These are phyloP conservation scores for Orthosia cruda DNA, from an alignment of 2,888 invertebrate species.

Conservation along the genomic window DNA sequence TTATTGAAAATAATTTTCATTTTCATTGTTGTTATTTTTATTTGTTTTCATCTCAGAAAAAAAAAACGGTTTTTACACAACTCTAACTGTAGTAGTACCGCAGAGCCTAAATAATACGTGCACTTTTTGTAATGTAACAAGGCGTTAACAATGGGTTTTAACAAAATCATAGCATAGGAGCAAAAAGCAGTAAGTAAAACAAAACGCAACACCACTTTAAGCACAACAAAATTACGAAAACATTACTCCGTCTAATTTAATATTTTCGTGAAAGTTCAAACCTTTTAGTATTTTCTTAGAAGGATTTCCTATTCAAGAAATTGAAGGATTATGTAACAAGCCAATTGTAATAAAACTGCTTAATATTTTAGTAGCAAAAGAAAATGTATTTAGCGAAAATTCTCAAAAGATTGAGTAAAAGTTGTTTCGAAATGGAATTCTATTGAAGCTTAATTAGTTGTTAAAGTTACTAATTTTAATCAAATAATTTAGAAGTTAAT, in stretches of 20 bases:
- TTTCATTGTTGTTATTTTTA: too few relatives aligned
- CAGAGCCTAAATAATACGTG: neutral
- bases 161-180: neutral
- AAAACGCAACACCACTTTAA: slow-evolving; percentile 10
- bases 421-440: slow-evolving; percentile 50
- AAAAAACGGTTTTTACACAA: too few relatives aligned
- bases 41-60: too few relatives aligned
- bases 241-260: slow-evolving; percentile 26
- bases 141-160: neutral
- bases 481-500: slow-evolving; percentile 42
- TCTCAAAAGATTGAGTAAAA: slow-evolving; percentile 22
- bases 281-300: slow-evolving; percentile 56
- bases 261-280: slow-evolving; percentile 56
- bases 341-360: slow-evolving; percentile 51
- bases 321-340: slow-evolving; percentile 56
- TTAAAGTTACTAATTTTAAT: slow-evolving; percentile 46
- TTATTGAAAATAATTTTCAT: too few relatives aligned
- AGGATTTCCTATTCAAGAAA: slow-evolving; percentile 62
- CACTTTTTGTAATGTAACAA: neutral
- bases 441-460: slow-evolving; percentile 41
- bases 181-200: neutral
- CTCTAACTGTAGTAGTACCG: too few relatives aligned
- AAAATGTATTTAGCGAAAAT: slow-evolving; percentile 36
- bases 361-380: slow-evolving; percentile 44
- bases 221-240: slow-evolving; percentile 26